Conservation (phyloP, 2,888 invertebrate species). For the Drosophila kambysellisi region DNA sequence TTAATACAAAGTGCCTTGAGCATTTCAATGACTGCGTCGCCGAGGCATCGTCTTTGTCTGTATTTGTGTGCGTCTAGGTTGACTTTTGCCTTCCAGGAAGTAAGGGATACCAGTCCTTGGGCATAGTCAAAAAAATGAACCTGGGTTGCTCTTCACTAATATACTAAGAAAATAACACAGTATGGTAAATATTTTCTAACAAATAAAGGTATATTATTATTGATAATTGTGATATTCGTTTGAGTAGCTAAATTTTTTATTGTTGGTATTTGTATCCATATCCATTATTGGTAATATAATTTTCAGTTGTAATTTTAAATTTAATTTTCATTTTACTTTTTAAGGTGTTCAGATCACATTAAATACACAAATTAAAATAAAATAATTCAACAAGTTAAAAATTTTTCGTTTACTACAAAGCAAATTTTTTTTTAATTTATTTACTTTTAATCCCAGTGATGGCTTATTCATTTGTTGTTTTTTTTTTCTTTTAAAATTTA, state of each 20-base stretch:
- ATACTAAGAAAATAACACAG: not conserved
- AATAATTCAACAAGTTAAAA: not conserved
- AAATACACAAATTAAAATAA: not conserved
- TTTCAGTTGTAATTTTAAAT: not conserved
- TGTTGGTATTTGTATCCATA: not conserved
- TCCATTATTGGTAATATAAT: not conserved
- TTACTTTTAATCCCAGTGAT: not conserved
- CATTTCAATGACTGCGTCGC: conserved; percentile 58
- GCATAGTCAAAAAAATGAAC: not conserved
- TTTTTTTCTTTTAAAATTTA: no score
- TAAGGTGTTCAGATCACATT: not conserved
- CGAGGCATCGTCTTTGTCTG: conserved; percentile 14
- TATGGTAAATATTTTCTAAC: not conserved
- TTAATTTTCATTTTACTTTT: not conserved
- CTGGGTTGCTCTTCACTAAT: conserved; percentile 1
- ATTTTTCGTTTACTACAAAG: not conserved
- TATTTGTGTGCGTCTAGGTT: conserved; percentile 13
- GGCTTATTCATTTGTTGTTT: not conserved
- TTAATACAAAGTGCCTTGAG: conserved; percentile 68
- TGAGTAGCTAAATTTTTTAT: not conserved
- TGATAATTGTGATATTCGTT: not conserved
- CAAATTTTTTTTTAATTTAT: not conserved
- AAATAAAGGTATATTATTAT: not conserved
- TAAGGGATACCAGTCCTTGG: conserved; percentile 14
- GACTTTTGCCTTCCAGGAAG: conserved; percentile 27